phyloP scores from a whole-genome alignment of 2,888 invertebrate species.

The Agrilus biguttatus region DNA sequence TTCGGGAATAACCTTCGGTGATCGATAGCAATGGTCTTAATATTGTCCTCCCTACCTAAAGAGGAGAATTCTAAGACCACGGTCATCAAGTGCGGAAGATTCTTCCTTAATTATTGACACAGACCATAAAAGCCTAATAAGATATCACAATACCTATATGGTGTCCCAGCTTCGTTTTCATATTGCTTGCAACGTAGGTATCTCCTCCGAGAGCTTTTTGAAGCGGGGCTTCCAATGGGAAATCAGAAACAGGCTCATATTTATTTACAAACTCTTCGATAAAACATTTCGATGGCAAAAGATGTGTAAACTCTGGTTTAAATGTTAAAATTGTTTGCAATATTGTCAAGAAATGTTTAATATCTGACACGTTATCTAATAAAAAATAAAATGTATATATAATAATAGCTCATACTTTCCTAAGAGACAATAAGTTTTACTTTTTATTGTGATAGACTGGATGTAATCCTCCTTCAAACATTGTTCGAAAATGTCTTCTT shows the following conservation, averaged over 20 bases:
- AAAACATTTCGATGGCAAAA: slow-evolving; percentile 31
- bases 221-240: slow-evolving; percentile 34
- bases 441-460: slow-evolving; percentile 19
- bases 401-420: slow-evolving; percentile 9
- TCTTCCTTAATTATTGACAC: no score
- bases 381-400: slow-evolving; percentile 4
- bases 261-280: slow-evolving; percentile 26
- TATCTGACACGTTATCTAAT: slow-evolving; percentile 12
- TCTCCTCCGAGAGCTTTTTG: slow-evolving; percentile 41
- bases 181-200: slow-evolving; percentile 37
- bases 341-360: slow-evolving; percentile 33
- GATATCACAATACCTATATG: slow-evolving; percentile 16
- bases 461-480: slow-evolving; percentile 39
- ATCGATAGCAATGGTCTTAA: no score
- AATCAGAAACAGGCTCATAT: slow-evolving; percentile 26
- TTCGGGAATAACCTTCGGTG: no score
- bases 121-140: no score
- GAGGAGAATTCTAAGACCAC: no score
- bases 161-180: slow-evolving; percentile 33
- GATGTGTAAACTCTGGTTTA: slow-evolving; percentile 19
- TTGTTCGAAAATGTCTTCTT: slow-evolving; percentile 35
- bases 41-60: no score
- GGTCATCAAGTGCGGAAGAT: no score
- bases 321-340: slow-evolving; percentile 34
- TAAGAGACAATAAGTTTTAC: slow-evolving; percentile 21